phyloP scores from a whole-genome alignment of 2,113 vertebrate genomes.

The Delphinus delphis region DNA sequence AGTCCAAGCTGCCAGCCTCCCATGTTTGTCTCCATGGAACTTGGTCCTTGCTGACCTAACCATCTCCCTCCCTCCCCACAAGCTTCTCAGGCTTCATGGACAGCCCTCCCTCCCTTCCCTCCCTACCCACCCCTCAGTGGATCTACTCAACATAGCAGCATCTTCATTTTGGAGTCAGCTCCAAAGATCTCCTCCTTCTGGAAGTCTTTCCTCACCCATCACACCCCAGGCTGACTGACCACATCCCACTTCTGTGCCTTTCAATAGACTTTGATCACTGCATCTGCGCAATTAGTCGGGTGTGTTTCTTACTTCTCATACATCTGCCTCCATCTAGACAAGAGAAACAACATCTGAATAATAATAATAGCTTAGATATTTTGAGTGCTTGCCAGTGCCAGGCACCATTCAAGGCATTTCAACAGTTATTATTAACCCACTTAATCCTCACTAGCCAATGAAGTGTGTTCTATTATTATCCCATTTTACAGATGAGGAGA shows the following conservation, averaged over 20 bases:
- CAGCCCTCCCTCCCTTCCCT: background rate
- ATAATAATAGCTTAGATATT: background rate
- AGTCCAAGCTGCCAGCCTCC: background rate
- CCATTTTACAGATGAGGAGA: background rate
- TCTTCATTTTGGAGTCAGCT: background rate
- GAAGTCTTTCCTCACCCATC: background rate
- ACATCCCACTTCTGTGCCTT: background rate
- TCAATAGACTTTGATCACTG: background rate
- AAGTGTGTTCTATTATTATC: background rate
- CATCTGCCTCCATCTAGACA: background rate
- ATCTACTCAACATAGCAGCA: rapidly evolving
- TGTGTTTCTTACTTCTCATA: background rate
- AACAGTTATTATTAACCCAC: background rate
- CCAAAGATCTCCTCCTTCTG: background rate
- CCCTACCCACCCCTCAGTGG: rapidly evolving
- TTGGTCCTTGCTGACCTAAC: background rate
- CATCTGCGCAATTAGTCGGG: background rate
- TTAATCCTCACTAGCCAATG: background rate
- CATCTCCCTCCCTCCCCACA: background rate
- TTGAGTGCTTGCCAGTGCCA: background rate
- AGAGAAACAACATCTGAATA: background rate
- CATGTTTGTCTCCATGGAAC: background rate
- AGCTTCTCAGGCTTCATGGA: background rate
- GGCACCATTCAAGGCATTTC: background rate
- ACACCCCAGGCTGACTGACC: background rate